phyloP scores from a whole-genome alignment of 2,113 vertebrate species.

The Nyctibius bracteatus region DNA sequence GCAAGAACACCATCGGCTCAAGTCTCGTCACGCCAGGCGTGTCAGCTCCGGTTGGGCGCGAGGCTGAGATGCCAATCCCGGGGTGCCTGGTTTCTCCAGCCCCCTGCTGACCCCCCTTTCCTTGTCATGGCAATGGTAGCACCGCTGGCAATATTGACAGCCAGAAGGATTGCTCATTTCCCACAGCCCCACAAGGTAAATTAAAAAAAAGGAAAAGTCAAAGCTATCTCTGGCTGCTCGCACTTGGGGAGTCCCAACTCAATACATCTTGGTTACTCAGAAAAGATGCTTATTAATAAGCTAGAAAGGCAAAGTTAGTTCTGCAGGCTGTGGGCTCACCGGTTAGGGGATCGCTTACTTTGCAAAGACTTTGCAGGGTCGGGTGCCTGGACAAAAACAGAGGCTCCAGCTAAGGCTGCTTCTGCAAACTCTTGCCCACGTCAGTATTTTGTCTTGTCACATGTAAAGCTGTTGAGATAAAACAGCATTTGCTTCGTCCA shows the following conservation, averaged over 20 bases:
- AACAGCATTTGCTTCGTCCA: not conserved
- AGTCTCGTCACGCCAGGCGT: not conserved
- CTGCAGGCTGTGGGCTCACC: conserved; percentile 7
- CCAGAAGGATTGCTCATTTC: conserved; percentile 73
- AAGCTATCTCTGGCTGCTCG: conserved; percentile 73
- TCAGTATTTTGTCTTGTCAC: not conserved
- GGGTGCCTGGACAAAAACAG: not conserved
- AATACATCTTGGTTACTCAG: conserved; percentile 75
- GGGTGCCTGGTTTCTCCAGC: conserved; percentile 34
- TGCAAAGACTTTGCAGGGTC: not conserved
- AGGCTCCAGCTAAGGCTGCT: not conserved
- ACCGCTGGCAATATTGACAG: conserved; percentile 68
- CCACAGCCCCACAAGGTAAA: conserved; percentile 75
- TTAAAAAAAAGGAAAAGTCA: conserved; percentile 79
- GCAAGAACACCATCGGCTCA: not conserved
- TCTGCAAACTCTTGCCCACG: not conserved
- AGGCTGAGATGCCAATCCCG: not conserved
- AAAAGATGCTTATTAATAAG: conserved; percentile 77
- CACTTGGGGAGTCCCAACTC: conserved; percentile 74
- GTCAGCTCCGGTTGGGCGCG: not conserved
- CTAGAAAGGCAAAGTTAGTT: conserved; percentile 59
- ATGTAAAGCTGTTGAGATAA: not conserved
- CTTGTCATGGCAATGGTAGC: conserved; percentile 10
- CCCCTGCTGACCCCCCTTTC: not conserved
- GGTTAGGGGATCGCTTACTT: conserved; percentile 18